phyloP scores from a whole-genome alignment of 2,113 vertebrate genomes.

The Ploceus nigricollis region DNA sequence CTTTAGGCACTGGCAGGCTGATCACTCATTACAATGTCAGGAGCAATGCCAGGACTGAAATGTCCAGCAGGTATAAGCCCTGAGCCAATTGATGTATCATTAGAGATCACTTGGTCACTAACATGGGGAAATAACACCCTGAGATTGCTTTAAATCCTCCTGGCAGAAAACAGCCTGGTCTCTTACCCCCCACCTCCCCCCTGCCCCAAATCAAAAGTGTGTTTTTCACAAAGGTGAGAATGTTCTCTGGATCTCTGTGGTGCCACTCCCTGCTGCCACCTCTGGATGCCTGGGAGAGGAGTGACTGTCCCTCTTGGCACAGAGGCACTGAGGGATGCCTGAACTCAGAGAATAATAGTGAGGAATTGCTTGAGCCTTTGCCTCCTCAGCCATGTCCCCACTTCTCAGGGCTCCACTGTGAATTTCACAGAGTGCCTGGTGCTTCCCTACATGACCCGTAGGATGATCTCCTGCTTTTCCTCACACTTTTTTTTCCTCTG shows the following conservation, averaged over 20 bases:
- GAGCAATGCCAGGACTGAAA: background rate
- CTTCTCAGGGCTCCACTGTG: background rate
- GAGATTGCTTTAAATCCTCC: background rate
- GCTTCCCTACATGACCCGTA: background rate
- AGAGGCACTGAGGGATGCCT: background rate
- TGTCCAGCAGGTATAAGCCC: background rate
- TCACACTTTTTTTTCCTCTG: background rate
- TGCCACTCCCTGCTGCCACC: background rate
- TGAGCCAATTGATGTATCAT: accelerated
- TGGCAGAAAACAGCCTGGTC: background rate
- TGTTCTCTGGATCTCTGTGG: background rate
- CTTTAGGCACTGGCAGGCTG: background rate
- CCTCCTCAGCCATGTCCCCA: background rate
- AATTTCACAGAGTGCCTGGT: background rate
- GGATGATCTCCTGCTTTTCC: background rate
- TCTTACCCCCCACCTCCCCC: background rate
- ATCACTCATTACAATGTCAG: background rate
- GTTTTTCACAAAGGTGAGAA: background rate
- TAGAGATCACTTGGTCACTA: background rate
- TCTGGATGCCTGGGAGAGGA: background rate
- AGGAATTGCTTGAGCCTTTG: background rate
- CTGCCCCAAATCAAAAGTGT: too few relatives aligned
- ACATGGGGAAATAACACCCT: background rate
- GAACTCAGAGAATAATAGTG: accelerated
- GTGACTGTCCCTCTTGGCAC: accelerated